Conservation (phyloP, 1,140 invertebrate genomes). For the Aphaenogaster rudis region DNA sequence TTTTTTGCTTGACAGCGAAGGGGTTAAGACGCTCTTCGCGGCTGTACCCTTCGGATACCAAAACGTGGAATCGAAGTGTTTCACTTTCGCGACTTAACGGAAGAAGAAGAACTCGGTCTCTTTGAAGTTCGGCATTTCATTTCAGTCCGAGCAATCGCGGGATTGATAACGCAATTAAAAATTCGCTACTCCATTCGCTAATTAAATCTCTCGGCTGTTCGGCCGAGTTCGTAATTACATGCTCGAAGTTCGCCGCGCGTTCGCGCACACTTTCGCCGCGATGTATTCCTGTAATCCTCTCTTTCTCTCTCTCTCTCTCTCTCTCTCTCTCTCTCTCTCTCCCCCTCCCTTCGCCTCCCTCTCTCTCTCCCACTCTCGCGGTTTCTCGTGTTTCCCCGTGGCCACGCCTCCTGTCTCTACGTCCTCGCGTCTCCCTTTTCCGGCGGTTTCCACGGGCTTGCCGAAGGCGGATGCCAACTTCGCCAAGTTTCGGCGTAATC, state of each 20-base stretch:
- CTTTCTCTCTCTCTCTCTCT: slow-evolving; percentile 33
- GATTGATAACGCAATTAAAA: slow-evolving; percentile 67
- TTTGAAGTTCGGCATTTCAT: neutral
- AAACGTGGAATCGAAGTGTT: neutral
- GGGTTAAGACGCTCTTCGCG: neutral
- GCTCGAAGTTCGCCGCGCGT: slow-evolving; percentile 67
- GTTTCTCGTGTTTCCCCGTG: slow-evolving; percentile 67
- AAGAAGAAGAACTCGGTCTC: neutral
- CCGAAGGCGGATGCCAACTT: slow-evolving; percentile 71
- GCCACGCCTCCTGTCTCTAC: slow-evolving; percentile 47
- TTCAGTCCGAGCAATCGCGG: slow-evolving; percentile 20
- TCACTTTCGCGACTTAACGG: neutral
- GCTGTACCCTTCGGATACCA: no score
- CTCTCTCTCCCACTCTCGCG: slow-evolving; percentile 33
- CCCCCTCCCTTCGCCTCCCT: neutral
- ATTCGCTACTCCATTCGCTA: slow-evolving; percentile 62
- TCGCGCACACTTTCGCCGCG: slow-evolving; percentile 64
- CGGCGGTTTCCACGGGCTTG: slow-evolving; percentile 58
- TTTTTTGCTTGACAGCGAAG: no score
- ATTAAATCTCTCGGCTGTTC: slow-evolving; percentile 70
- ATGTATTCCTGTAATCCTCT: slow-evolving; percentile 31
- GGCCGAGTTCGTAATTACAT: slow-evolving; percentile 69
- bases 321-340: slow-evolving; percentile 4
- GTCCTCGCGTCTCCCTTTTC: slow-evolving; percentile 52
- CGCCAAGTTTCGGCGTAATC: slow-evolving; percentile 54